A percentile compares a stretch with the other conserved stretches of the same genome.
Evolutionary conservation across 1,140 invertebrate species (phyloP).

Genomic region (Diabrotica virgifera): DNA sequence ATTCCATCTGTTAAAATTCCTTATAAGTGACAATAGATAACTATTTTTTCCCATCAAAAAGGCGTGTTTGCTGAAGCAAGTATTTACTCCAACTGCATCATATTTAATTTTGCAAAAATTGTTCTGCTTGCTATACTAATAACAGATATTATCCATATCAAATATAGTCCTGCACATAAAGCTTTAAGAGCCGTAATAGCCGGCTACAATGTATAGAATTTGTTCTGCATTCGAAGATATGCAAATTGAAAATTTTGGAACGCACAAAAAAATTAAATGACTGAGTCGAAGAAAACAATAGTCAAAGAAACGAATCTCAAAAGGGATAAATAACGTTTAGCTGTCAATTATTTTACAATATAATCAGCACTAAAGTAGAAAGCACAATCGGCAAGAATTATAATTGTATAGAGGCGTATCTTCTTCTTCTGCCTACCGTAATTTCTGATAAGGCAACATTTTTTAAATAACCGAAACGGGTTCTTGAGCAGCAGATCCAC

Average conservation of each 20-base stretch:
- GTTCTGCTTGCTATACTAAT: no score
- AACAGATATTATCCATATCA: no score
- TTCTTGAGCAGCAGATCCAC: slow-evolving; percentile 38
- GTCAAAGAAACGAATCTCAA: slow-evolving; percentile 9
- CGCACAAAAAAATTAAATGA: slow-evolving; percentile 19
- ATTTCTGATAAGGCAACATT: slow-evolving; percentile 39
- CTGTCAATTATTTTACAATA: slow-evolving; percentile 38
- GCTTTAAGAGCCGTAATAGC: background rate
- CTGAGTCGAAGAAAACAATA: slow-evolving; percentile 20
- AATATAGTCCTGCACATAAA: no score
- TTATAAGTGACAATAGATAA: no score
- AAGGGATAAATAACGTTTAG: slow-evolving; percentile 24
- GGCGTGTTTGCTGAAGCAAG: no score
- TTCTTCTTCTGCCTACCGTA: slow-evolving; percentile 23
- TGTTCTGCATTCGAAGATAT: slow-evolving; percentile 13
- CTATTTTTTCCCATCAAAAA: no score
- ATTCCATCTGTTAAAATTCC: no score
- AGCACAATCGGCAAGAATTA: slow-evolving; percentile 32
- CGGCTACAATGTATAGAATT: slow-evolving; percentile 4
- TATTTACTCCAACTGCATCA: no score
- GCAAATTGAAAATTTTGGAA: slow-evolving; percentile 19
- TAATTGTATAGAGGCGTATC: slow-evolving; percentile 35
- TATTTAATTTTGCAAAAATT: no score
- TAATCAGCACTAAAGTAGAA: slow-evolving; percentile 35
- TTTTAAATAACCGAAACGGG: slow-evolving; percentile 39